Base-by-base conservation (phyloP, 2,113 vertebrate species). In the Syngnathus floridae region DNA sequence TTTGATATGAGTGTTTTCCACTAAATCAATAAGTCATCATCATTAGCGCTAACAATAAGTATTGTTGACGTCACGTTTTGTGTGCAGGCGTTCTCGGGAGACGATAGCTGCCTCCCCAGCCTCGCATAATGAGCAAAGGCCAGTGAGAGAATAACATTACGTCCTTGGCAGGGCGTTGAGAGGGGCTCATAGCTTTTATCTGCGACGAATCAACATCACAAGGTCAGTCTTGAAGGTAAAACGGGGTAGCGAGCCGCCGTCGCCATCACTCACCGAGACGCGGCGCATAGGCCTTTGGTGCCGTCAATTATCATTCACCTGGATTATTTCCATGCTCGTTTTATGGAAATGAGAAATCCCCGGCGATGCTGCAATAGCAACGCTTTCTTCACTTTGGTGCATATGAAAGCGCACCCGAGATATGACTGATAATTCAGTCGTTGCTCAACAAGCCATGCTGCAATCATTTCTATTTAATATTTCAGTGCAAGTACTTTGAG, bases 211-310 rank as follows among this genome's bases (percentile, higher is more conserved):
- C 72, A 65, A 73, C 68, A 16, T 71, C 64, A 37, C 78, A 83
- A 87, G 87, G 85, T 83, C 82, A 80, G 64, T 71, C 71, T 80
- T 71, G 76, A 86, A 87, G 87, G 85, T 83, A 80, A 84, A 81
- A 69, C 82, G 4, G 31, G 54, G 52, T 22, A 21, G 65, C 75
- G 26, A 35, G 58, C 85, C 78, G 54, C 22, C 31, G 65, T 72
- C 38, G 58, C 85, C 78, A 73, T 84, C 79, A 81, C 74, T 86
- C 81, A 77, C 68, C 73, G 0, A 13, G 74, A 36, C 26, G 12
- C n/a, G 55, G 21, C 56, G 37, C 43, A 26, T 38, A 71, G 62
- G 80, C 78, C 67, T 79, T 70, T 59, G 48, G 67, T 71, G 64
- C 48, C 58, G 65, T 77, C 65, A 75, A 62, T 58, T 66, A 62